Evolutionary conservation across 2,888 invertebrate genomes (phyloP).

Genomic region (Disparrhopalites patrizii): DNA sequence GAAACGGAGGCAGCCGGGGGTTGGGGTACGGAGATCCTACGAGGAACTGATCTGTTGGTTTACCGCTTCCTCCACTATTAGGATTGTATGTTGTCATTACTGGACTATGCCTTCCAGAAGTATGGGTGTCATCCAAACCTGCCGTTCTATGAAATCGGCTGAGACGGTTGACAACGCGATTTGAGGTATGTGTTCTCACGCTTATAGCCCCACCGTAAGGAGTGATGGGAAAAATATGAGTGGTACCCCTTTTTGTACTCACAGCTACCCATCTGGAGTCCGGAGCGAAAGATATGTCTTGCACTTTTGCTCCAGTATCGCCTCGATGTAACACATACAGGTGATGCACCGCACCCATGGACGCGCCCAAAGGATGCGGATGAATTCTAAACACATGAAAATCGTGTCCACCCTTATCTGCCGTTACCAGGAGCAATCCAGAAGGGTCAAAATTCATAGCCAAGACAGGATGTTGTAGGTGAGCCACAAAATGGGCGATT

Average conservation of each 20-base stretch:
- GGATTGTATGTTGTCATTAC: constrained; percentile 25
- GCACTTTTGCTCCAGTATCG: constrained; percentile 92
- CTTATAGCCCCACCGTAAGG: constrained; percentile 91
- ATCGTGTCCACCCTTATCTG: constrained; percentile 87
- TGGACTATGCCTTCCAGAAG: constrained; percentile 67
- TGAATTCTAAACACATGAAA: constrained; percentile 94
- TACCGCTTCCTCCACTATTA: constrained; percentile 28
- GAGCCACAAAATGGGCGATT: constrained; percentile 82
- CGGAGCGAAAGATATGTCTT: constrained; percentile 84
- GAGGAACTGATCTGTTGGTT: constrained; percentile 43
- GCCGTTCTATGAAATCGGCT: constrained; percentile 95
- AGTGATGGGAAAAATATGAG: constrained; percentile 94
- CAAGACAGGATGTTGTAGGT: constrained; percentile 75
- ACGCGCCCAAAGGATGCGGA: constrained; percentile 83
- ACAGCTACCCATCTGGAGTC: constrained; percentile 97
- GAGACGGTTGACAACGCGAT: constrained; percentile 87
- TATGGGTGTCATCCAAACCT: constrained; percentile 65
- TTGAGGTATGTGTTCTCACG: constrained; percentile 88
- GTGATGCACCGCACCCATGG: constrained; percentile 86
- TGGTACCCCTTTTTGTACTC: constrained; percentile 91
- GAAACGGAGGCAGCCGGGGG: constrained; percentile 86
- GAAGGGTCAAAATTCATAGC: constrained; percentile 86
- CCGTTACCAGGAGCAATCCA: constrained; percentile 82
- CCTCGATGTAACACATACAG: constrained; percentile 91
- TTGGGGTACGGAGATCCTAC: constrained; percentile 58